Evolutionary conservation across 1,140 invertebrate species (phyloP).

Genomic region (Drosophila elegans): DNA sequence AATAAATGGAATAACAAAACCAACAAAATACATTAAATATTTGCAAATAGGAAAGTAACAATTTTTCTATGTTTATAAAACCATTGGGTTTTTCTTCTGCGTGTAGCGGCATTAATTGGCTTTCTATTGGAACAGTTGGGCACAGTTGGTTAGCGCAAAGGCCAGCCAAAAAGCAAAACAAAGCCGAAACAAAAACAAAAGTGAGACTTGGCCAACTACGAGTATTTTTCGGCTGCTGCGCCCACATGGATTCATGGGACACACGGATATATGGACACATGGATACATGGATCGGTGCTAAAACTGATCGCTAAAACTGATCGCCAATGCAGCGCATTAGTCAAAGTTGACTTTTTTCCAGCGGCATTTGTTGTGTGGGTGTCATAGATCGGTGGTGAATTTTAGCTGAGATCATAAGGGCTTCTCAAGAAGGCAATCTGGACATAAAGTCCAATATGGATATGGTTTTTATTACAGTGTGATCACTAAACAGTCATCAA

Average conservation of each 20-base stretch:
- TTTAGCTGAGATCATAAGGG: slow-evolving; percentile 39
- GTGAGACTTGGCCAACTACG: slow-evolving; percentile 28
- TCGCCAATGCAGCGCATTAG: slow-evolving; percentile 30
- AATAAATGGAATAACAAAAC: no score
- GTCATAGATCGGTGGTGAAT: slow-evolving; percentile 14
- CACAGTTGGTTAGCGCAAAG: slow-evolving; percentile 38
- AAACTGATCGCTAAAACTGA: slow-evolving; percentile 19
- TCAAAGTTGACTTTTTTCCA: slow-evolving; percentile 30
- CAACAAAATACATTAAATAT: no score
- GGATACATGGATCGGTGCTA: slow-evolving; percentile 9
- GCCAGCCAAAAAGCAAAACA: slow-evolving; percentile 22
- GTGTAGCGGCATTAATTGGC: slow-evolving; percentile 40
- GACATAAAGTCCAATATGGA: neutral
- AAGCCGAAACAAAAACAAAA: slow-evolving; percentile 38
- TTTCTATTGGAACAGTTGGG: slow-evolving; percentile 80
- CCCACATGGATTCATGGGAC: slow-evolving; percentile 27
- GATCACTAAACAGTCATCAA: slow-evolving; percentile 7
- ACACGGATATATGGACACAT: no score
- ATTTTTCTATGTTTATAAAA: no score
- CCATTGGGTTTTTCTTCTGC: no score
- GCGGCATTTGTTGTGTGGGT: slow-evolving; percentile 19
- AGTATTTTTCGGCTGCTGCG: slow-evolving; percentile 32
- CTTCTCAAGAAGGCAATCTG: slow-evolving; percentile 7
- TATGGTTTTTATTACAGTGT: slow-evolving; percentile 6
- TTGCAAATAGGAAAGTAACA: no score